Evolutionary conservation across 2,113 vertebrate species (phyloP), one percentile per base, ranked within the genome.

Genomic region (Tachycineta bicolor): DNA sequence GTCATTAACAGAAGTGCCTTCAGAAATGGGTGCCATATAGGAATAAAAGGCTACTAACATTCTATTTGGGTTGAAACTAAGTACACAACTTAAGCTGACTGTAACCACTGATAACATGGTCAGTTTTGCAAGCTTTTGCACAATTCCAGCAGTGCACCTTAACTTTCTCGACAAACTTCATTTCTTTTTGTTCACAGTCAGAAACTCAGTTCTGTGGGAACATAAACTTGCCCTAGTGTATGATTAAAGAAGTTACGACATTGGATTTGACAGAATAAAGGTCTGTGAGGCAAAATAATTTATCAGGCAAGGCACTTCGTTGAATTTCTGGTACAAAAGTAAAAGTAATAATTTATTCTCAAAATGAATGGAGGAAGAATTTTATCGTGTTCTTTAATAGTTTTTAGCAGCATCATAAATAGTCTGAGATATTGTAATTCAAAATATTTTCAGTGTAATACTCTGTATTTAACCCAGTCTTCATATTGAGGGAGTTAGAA

Each of bases 1-100:
- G 34, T 67, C 85, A 70, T 50, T 85, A 88, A 93, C 43, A 91
- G 78, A 89, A 95, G 91, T 95, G 91, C 94, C 94, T 96, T 96
- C 58, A 76, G 56, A 64, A 69, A 3, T 33, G 25, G 31, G 69
- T 94, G 63, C 75, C 47, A 62, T 47, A n/a, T 14, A 46, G 46
- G 79, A 89, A 47, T 50, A 89, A 71, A 86, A 92, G 43, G 46
- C 83, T 43, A 70, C 44, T 63, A 73, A 83, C 8, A 3, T 52
- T 26, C 28, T 87, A 12, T 65, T 68, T 43, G 63, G 19, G 18
- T 63, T 74, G 78, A 62, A 92, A 60, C 21, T 43, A 63, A 89
- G 20, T 55, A 37, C 41, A 74, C 34, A 70, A 43, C 12, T 47
- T 83, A 55, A 53, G 11, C 53, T 88, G 68, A 14, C 46, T 69